Evolutionary conservation across 1,140 invertebrate species (phyloP).

Genomic region (Megalonaias nervosa): DNA sequence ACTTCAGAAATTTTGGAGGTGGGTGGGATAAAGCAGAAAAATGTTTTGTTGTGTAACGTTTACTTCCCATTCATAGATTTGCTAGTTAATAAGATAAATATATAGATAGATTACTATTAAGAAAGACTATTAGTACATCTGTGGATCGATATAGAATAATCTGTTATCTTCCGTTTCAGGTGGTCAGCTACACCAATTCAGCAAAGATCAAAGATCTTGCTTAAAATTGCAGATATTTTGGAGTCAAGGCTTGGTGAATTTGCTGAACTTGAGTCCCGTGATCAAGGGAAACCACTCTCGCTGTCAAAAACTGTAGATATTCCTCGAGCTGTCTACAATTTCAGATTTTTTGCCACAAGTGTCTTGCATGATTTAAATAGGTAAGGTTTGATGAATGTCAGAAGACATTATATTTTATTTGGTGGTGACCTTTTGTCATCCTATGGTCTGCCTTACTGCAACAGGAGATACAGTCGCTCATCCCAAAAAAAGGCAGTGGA

Average conservation of each 20-base stretch:
- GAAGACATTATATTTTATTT: not conserved
- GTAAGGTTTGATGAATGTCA: slow-evolving; percentile 49
- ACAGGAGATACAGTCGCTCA: too few species aligned
- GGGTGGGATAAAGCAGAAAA: too few species aligned
- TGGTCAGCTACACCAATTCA: slow-evolving; percentile 60
- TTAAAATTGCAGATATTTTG: slow-evolving; percentile 74
- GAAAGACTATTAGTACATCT: too few species aligned
- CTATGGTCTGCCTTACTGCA: too few species aligned
- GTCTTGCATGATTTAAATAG: slow-evolving; percentile 70
- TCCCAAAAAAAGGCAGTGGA: too few species aligned
- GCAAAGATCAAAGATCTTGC: slow-evolving; percentile 56
- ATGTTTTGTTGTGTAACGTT: too few species aligned
- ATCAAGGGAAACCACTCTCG: slow-evolving; percentile 77
- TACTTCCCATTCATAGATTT: too few species aligned
- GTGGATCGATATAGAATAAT: too few species aligned
- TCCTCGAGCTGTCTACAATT: slow-evolving; percentile 75
- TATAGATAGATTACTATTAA: too few species aligned
- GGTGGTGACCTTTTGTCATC: not conserved
- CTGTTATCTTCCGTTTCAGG: slow-evolving; percentile 32
- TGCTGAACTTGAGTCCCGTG: slow-evolving; percentile 74
- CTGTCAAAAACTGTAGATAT: slow-evolving; percentile 75
- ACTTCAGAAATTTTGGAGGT: too few species aligned
- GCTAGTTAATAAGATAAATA: too few species aligned
- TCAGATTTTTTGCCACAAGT: slow-evolving; percentile 75
- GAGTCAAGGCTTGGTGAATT: slow-evolving; percentile 74